Conservation (phyloP, 2,888 invertebrate species). For the Metallyticus violacea region DNA sequence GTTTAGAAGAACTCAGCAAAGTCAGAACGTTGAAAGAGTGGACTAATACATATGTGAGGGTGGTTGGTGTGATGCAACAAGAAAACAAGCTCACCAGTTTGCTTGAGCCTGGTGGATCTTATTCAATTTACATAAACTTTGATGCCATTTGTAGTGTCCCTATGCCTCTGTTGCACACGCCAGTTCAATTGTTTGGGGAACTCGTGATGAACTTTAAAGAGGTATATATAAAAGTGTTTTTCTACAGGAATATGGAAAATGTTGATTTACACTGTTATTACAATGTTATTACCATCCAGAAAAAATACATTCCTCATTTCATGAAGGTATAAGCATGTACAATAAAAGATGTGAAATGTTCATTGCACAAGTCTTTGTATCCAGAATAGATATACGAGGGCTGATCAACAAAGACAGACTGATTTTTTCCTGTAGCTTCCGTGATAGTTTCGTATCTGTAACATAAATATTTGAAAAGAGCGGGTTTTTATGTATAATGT, state of each 20-base stretch:
- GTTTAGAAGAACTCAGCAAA: neutral
- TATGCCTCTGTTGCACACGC: neutral
- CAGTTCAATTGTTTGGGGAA: neutral
- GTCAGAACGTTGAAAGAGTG: neutral
- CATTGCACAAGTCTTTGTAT: no score
- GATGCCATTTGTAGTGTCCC: neutral
- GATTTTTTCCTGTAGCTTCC: no score
- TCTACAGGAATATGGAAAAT: neutral
- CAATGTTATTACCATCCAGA: neutral
- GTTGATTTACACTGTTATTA: neutral
- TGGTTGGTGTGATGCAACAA: neutral
- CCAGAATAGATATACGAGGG: no score
- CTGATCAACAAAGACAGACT: no score
- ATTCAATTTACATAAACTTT: neutral
- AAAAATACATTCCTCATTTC: conserved; percentile 1
- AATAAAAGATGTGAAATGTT: no score
- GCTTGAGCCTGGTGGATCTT: neutral
- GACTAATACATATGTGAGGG: neutral
- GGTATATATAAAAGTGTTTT: neutral
- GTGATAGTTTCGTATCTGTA: no score
- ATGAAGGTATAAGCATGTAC: neutral
- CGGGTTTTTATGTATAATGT: no score
- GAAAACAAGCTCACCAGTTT: neutral
- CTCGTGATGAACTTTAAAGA: neutral
- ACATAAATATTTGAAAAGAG: no score